Base-by-base conservation (phyloP, 2,113 vertebrate genomes). In the Butorides virescens region DNA sequence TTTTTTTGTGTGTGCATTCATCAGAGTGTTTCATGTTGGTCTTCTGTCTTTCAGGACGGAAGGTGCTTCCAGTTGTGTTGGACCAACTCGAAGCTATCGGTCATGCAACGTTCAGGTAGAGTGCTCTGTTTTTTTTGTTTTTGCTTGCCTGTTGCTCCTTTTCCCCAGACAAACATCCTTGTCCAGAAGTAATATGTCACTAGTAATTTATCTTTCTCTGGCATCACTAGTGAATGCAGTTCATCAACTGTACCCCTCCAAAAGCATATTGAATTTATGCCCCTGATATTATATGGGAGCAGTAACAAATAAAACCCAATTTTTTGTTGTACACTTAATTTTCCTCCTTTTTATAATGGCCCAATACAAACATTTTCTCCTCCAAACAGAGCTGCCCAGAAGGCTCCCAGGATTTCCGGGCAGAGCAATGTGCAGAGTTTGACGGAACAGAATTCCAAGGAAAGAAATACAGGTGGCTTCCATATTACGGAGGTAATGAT, bases 391-490 rank as follows among this genome's bases (percentile, higher is more conserved):
- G 98, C 94, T 99, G 99, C 92, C 99, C 99, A 0, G 98, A 98
- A 9, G 99, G 98, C 8, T 98, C 98, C 65, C 93, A 46, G 27
- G 99, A 99, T 94, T 99, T 99, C 97, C 98, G 99, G 26, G 99
- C 99, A 10, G 98, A 99, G 92, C 99, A 99, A 94, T 99, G 99
- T 88, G 93, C 99, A 8, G 97, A 99, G 90, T 99, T 99, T 2
- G 99, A 99, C 14, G 98, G 98, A 34, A 97, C 65, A 5, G 98
- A 99, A 89, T 99, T 99, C 95, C 98, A 99, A 95, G 99, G 99
- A 23, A 99, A 98, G 87, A 98, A 80, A 73, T 99, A 99, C 97
- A 98, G 98, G 89, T 99, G 99, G 99, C 98, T 99, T 72, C 98
- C 99, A 0, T 99, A 99, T 97, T 99, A 99, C 4, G 99, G 99